Evolutionary conservation across 2,888 invertebrate species (phyloP), one percentile per base, ranked within the genome.

Genomic region (Listrodromus nycthemerus): DNA sequence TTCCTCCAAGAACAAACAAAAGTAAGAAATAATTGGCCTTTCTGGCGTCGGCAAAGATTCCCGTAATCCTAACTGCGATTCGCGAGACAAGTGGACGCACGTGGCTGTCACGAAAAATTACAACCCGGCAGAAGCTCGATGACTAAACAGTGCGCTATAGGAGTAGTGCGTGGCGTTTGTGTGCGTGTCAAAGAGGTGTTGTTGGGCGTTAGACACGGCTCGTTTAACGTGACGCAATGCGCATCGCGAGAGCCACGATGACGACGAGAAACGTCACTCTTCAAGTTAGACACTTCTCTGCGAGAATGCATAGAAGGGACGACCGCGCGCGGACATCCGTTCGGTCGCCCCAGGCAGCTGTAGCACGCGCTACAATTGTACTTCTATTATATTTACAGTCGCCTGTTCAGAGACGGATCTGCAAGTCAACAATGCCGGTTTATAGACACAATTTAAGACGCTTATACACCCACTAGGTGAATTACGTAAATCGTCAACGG

Each of bases 291-390:
- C 30, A 16, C 63, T 65, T 63, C 63, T 50, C 48, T 50, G 61
- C 61, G 75, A 41, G 41, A 69, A 70, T 13, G 69, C 69, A 45
- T 75, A 65, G n/a, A 16, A 48, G 50, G 37, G 69, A 63, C 50
- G 58, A 73, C 66, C 58, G 30, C 76, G 37, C 65, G 82, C 71
- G 77, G 77, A 82, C 77, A 73, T 82, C 77, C 82, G 82, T 82
- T 82, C 67, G 77, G 13, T 41, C 27, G 69, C 41, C 52, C n/a
- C 52, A 70, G 74, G 76, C 73, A 61, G 8, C 66, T 71, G 27
- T 71, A 80, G 82, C 85, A 84, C 87, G 85, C 85, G 83, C 74
- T 84, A 78, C 74, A 41, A 66, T 76, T 66, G 71, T 66, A 50
- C 80, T 82, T 73, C 67, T 50, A 80, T 69, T 65, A n/a, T 52